These are phyloP conservation scores for Paradoxurus hermaphroditus DNA, from an alignment of 2,113 vertebrate genomes.

Conservation along the genomic window DNA sequence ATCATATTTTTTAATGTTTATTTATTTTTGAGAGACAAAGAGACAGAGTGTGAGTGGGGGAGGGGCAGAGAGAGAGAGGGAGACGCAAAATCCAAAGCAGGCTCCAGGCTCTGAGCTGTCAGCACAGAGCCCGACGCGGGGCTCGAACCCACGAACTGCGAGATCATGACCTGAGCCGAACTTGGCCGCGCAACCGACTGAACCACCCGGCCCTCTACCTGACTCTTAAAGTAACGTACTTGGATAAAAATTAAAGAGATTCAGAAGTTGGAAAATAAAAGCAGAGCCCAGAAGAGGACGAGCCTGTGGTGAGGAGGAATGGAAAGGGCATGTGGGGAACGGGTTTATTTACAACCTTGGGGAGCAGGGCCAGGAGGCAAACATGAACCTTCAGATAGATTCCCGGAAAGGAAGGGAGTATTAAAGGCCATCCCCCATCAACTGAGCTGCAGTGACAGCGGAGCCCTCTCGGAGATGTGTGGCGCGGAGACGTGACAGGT, in stretches of 20 bases:
- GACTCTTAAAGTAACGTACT: neutral
- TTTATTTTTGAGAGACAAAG: no score
- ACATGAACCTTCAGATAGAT: neutral
- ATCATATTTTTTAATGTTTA: no score
- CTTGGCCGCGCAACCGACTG: no score
- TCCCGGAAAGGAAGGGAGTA: conserved; percentile 21
- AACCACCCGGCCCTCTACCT: no score
- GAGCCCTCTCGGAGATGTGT: rapidly evolving
- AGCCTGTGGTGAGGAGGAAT: neutral
- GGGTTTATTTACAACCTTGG: neutral
- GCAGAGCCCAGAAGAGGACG: neutral
- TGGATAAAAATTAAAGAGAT: neutral
- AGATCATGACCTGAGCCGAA: no score
- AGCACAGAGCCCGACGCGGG: no score
- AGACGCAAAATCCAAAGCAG: no score
- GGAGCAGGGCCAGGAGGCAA: conserved; percentile 34
- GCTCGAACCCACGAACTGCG: no score
- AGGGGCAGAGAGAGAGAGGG: no score
- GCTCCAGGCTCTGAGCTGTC: no score
- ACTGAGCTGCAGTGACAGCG: neutral
- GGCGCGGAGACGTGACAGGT: neutral
- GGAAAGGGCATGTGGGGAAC: neutral
- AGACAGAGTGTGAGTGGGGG: no score
- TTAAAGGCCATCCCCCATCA: neutral
- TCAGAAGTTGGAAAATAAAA: neutral